Percentiles rank a stretch among this genome's conserved stretches.
Evolutionary conservation across 2,888 invertebrate species (phyloP).

Genomic region (Allacma fusca): DNA sequence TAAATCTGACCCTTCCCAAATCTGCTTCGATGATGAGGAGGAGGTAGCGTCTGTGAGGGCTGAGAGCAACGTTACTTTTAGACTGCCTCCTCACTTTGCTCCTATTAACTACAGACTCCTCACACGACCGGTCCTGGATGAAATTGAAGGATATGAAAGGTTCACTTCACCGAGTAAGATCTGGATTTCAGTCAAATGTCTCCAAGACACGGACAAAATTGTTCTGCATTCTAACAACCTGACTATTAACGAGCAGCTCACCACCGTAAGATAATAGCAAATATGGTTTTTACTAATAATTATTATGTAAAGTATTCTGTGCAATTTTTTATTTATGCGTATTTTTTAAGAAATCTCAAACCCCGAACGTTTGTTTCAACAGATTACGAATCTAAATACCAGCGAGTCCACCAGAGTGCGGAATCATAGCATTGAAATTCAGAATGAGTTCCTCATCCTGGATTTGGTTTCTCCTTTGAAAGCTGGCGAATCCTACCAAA

Average conservation of each 20-base stretch:
- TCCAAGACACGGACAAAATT: conserved; percentile 46
- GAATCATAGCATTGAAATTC: conserved; percentile 36
- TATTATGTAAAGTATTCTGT: background rate
- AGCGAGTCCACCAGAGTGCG: background rate
- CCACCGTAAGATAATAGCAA: conserved; percentile 30
- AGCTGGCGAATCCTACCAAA: conserved; percentile 46
- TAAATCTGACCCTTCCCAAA: too few species aligned
- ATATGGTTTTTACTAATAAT: background rate
- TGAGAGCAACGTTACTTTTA: too few species aligned
- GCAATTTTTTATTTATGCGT: background rate
- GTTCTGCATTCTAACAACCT: conserved; percentile 51
- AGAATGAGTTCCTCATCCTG: conserved; percentile 49
- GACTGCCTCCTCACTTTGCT: conserved; percentile 48
- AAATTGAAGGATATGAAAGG: conserved; percentile 10
- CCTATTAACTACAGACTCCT: conserved; percentile 49
- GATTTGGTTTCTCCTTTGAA: conserved; percentile 41
- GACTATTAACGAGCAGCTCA: conserved; percentile 36
- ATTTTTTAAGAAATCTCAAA: background rate
- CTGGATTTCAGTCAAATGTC: conserved; percentile 49
- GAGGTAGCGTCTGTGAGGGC: too few species aligned
- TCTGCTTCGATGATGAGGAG: too few species aligned
- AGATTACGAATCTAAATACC: conserved; percentile 33
- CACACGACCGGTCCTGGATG: conserved; percentile 49
- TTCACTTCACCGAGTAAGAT: conserved; percentile 54
- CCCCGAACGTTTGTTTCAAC: background rate